Percentiles rank a stretch among this genome's conserved stretches.
Evolutionary conservation across 2,113 vertebrate genomes (phyloP).

Genomic region (Phalacrocorax carbo): DNA sequence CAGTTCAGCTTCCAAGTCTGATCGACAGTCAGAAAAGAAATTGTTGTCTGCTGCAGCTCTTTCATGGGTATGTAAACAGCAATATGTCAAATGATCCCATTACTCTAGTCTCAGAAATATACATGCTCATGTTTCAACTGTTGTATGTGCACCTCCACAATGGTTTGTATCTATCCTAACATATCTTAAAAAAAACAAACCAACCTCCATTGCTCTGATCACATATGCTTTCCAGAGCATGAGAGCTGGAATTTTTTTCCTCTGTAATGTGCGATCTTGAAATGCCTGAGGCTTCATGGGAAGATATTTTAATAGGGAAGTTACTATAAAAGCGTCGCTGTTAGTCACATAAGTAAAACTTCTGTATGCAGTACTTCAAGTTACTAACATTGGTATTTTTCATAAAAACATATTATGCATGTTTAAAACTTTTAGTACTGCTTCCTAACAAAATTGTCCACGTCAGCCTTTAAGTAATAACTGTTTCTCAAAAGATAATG

Average conservation of each 20-base stretch:
- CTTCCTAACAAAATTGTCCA: neutral
- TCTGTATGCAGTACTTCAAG: neutral
- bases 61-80: neutral
- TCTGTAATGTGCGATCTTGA: neutral
- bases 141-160: neutral
- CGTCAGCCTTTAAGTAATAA: neutral
- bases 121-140: constrained; percentile 38
- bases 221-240: neutral
- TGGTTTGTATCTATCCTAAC: neutral
- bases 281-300: neutral
- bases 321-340: neutral
- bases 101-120: constrained; percentile 49
- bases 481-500: neutral
- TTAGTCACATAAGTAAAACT: neutral
- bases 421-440: neutral
- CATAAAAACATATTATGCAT: neutral
- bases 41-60: neutral
- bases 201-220: neutral
- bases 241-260: neutral
- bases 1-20: neutral
- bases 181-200: neutral
- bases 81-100: constrained; percentile 29
- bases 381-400: neutral
- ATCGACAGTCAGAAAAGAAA: neutral
- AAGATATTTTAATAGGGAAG: constrained; percentile 6